phyloP scores from a whole-genome alignment of 2,113 vertebrate genomes.

The Peromyscus polionotus region DNA sequence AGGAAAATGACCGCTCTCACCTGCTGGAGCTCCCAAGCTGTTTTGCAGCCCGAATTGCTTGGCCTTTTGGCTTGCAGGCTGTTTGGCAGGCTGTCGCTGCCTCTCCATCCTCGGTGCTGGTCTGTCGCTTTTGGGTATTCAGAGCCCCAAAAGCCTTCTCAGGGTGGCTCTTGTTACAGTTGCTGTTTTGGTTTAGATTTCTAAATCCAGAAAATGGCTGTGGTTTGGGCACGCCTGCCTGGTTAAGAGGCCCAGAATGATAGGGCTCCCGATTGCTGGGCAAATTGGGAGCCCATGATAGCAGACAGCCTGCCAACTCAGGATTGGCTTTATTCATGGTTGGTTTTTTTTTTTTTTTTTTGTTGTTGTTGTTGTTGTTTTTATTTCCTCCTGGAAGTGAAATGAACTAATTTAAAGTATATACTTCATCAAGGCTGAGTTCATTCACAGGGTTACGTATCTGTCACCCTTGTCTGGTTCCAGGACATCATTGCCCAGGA shows the following conservation, averaged over 20 bases:
- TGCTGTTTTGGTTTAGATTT: constrained; percentile 40
- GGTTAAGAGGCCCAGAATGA: neutral
- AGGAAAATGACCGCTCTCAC: neutral
- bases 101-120: neutral
- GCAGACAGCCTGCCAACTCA: neutral
- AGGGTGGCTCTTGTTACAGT: neutral
- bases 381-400: neutral
- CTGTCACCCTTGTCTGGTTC: neutral
- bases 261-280: neutral
- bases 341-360: neutral
- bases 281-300: neutral
- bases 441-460: neutral
- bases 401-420: neutral
- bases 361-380: neutral
- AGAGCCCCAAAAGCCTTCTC: neutral
- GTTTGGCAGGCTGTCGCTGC: neutral
- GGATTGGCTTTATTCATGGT: neutral
- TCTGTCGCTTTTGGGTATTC: neutral
- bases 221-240: neutral
- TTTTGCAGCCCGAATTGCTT: constrained; percentile 1
- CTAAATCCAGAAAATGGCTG: neutral
- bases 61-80: neutral
- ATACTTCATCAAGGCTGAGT: neutral
- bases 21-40: neutral
- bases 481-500: neutral